Conservation (phyloP, 1,140 invertebrate genomes). For the Caenorhabditis remanei region DNA sequence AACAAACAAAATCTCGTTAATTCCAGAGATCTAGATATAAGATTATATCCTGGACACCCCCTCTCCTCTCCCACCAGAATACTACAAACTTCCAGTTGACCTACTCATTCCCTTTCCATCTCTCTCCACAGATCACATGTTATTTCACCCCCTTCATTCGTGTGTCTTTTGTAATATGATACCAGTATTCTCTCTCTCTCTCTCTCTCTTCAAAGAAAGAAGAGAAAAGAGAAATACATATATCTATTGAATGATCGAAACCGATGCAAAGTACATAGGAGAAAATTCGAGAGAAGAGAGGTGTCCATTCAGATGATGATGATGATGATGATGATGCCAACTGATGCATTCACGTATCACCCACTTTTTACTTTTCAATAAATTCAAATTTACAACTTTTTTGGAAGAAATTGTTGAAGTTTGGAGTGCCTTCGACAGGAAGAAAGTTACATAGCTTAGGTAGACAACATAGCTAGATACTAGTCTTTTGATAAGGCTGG, state of each 20-base stretch:
- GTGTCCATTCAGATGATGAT: not conserved
- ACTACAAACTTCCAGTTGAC: constrained; percentile 33
- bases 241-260: not conserved
- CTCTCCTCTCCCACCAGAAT: not conserved
- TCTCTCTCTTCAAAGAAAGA: not conserved
- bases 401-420: no score
- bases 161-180: constrained; percentile 53
- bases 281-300: not conserved
- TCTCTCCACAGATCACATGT: not conserved
- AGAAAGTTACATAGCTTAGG: no score
- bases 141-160: not conserved
- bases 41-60: not conserved
- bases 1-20: not conserved
- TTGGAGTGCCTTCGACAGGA: no score
- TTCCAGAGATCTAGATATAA: constrained; percentile 20
- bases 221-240: not conserved
- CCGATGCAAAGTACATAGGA: constrained; percentile 33
- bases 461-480: no score
- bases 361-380: no score
- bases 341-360: no score
- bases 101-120: constrained; percentile 17
- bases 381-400: no score
- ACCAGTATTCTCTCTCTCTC: constrained; percentile 14
- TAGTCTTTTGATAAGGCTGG: no score
- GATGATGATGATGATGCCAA: not conserved